phyloP scores from a whole-genome alignment of 2,113 vertebrate species.

The Mirza zaza region DNA sequence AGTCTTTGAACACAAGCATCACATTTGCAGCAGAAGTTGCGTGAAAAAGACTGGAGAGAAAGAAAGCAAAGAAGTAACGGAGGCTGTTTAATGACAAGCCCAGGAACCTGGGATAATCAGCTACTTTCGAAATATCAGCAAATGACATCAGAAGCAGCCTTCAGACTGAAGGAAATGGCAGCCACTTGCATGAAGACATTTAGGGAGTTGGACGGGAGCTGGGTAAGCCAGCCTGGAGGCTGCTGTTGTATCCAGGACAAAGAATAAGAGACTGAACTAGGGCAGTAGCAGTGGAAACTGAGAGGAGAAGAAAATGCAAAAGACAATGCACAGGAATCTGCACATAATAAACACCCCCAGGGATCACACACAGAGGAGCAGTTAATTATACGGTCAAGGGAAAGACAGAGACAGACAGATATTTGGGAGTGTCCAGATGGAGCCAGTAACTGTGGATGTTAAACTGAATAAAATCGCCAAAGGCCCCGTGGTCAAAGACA shows the following conservation, averaged over 20 bases:
- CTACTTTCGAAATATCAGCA: background rate
- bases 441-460: background rate
- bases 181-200: background rate
- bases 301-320: too few species aligned
- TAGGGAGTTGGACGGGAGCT: fast-evolving
- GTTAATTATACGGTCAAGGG: background rate
- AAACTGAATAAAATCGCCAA: background rate
- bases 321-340: fast-evolving
- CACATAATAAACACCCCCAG: background rate
- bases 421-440: background rate
- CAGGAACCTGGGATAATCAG: background rate
- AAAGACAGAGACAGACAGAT: background rate
- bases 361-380: fast-evolving
- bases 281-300: background rate
- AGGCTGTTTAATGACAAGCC: background rate
- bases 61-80: fast-evolving
- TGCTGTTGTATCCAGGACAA: fast-evolving
- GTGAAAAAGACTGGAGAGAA: background rate
- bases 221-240: too few species aligned
- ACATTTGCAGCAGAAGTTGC: too few species aligned
- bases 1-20: background rate
- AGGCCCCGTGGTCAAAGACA: background rate
- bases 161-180: background rate
- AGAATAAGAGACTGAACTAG: background rate
- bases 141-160: background rate